phyloP scores from a whole-genome alignment of 2,797 vertebrate species.

The Holocentrus rufus region DNA sequence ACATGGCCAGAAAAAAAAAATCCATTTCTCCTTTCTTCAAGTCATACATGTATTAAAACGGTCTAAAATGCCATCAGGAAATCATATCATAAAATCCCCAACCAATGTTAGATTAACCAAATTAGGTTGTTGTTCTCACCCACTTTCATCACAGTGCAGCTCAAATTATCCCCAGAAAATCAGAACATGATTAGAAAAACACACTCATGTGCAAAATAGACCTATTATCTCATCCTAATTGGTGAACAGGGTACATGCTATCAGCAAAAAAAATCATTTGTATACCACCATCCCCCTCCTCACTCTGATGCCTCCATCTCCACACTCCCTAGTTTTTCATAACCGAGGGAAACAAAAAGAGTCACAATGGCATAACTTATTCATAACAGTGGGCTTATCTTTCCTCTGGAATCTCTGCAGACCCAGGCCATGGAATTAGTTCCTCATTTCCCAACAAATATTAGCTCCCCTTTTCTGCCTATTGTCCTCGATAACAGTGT shows the following conservation, averaged over 20 bases:
- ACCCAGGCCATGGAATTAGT: conserved; percentile 73
- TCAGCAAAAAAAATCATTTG: conserved; percentile 70
- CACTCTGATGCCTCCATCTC: conserved; percentile 69
- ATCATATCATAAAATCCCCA: conserved; percentile 52
- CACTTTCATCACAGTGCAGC: conserved; percentile 73
- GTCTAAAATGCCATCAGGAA: conserved; percentile 50
- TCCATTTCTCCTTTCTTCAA: conserved; percentile 12
- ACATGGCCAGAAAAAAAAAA: neutral
- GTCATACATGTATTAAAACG: conserved; percentile 47
- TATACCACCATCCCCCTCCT: conserved; percentile 60
- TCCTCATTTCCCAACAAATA: conserved; percentile 78
- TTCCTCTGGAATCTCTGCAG: conserved; percentile 69
- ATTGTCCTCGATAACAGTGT: conserved; percentile 73
- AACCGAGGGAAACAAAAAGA: conserved; percentile 73
- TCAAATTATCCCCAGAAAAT: conserved; percentile 82
- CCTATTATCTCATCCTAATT: conserved; percentile 84
- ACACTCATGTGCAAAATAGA: conserved; percentile 85
- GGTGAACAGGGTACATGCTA: conserved; percentile 75
- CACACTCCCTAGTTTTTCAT: conserved; percentile 72
- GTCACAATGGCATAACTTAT: conserved; percentile 73
- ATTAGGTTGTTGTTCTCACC: conserved; percentile 68
- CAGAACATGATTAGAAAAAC: conserved; percentile 84
- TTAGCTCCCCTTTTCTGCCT: conserved; percentile 68
- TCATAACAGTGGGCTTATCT: conserved; percentile 74
- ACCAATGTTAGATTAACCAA: conserved; percentile 61